These are phyloP conservation scores for Platichthys stellatus DNA, from an alignment of 2,113 vertebrate genomes.

Conservation along the genomic window DNA sequence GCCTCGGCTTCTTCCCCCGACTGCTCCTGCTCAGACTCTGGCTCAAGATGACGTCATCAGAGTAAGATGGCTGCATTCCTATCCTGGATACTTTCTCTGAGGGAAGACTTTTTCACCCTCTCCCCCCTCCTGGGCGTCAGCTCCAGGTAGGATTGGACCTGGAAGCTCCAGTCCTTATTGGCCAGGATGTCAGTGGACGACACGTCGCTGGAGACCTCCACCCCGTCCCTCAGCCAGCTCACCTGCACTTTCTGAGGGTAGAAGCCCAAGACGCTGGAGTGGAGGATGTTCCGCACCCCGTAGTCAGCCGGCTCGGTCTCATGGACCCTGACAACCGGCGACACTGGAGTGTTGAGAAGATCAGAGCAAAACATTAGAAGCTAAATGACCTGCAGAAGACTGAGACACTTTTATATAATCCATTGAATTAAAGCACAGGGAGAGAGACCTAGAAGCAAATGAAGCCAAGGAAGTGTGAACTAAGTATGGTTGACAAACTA, in stretches of 20 bases:
- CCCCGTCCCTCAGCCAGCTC: constrained; percentile 72
- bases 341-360: constrained; percentile 37
- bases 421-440: constrained; percentile 18
- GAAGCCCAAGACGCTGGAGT: constrained; percentile 38
- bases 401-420: constrained; percentile 5
- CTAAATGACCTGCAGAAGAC: background rate
- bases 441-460: background rate
- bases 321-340: constrained; percentile 32
- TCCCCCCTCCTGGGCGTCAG: too few species aligned
- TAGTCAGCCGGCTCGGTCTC: constrained; percentile 20
- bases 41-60: too few species aligned
- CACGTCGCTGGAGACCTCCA: constrained; percentile 9
- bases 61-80: too few species aligned
- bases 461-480: background rate
- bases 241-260: constrained; percentile 58
- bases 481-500: too few species aligned
- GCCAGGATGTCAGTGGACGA: constrained; percentile 30
- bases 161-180: constrained; percentile 78
- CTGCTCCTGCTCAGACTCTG: too few species aligned
- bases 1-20: too few species aligned
- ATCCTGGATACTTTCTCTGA: too few species aligned
- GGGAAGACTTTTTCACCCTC: too few species aligned
- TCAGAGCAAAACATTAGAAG: constrained; percentile 9
- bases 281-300: constrained; percentile 17
- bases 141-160: too few species aligned